Base-by-base conservation (phyloP, 53 echinoderm and acorn worm genomes). In the Zoroaster sp. region DNA sequence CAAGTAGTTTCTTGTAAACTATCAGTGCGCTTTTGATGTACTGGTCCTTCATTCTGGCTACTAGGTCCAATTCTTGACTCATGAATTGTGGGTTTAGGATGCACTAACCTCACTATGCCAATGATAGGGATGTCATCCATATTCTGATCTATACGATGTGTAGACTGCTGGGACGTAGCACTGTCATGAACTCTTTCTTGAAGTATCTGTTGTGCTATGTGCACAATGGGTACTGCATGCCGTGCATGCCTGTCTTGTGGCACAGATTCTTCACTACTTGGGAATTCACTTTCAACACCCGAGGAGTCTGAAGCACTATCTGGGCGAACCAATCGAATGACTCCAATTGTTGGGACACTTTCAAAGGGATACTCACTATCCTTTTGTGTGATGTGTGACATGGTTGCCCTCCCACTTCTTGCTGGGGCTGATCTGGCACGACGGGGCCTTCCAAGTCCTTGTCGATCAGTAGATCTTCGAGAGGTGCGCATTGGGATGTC, bases 321-420 rank as follows among this genome's bases (percentile, higher is more conserved):
- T 28, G 81, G 81, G 38, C 81, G 82, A 35, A 89, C 81, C 53
- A 89, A 35, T 11, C 90, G 70, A 49, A 89, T 89, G 1, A 82
- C 82, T 55, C 90, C 90, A 73, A 89, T 89, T 13, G 90, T 89
- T 17, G 90, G 81, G 3, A 89, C 85, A 43, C 46, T 69, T 36
- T 71, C 51, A 47, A 85, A 71, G 6, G 70, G 70, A 36, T 69
- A 40, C 52, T 30, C 47, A 35, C 77, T 77, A 11, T 13, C 34
- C 52, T 13, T 6, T 15, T 77, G 21, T 23, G 45, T 38, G 12
- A 3, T 65, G 15, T 10, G 1, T 33, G 49, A n/a, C 7, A 21
- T 69, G 32, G 47, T 32, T 31, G 4, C 36, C n/a, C 21, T 72
- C 5, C 28, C 18, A 33, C 90, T 33, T 54, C 90, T 72, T 40